Percentiles rank a stretch among this genome's conserved stretches.
phyloP scores from a whole-genome alignment of 2,797 vertebrate genomes.

The Poecilia wingei region DNA sequence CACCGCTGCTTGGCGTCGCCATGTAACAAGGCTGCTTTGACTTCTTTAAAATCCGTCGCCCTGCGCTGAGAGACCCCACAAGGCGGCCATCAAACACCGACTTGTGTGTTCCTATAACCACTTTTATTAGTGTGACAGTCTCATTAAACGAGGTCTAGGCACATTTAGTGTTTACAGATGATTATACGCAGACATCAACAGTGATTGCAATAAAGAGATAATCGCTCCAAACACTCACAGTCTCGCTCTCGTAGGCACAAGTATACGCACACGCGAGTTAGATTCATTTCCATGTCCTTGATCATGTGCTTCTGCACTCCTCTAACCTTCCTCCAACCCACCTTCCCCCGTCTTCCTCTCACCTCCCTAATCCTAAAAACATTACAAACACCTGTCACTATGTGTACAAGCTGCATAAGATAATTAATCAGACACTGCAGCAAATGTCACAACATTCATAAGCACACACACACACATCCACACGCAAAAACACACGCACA shows the following conservation, averaged over 20 bases:
- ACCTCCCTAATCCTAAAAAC: slow-evolving; percentile 51
- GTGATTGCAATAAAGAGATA: slow-evolving; percentile 69
- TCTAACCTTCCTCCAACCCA: slow-evolving; percentile 4
- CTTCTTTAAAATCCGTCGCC: slow-evolving; percentile 21
- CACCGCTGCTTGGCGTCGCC: background rate
- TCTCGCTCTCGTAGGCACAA: background rate
- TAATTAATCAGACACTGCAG: slow-evolving; percentile 66
- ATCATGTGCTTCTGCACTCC: slow-evolving; percentile 45
- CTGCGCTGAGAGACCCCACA: slow-evolving; percentile 8
- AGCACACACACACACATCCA: background rate
- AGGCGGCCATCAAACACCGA: slow-evolving; percentile 38
- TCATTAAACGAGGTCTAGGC: slow-evolving; percentile 60
- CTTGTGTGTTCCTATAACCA: slow-evolving; percentile 14
- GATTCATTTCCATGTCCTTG: slow-evolving; percentile 30
- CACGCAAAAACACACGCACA: background rate
- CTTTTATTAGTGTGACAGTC: slow-evolving; percentile 35
- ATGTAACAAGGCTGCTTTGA: slow-evolving; percentile 15
- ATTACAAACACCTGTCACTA: slow-evolving; percentile 66
- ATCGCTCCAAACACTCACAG: slow-evolving; percentile 58
- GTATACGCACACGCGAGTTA: slow-evolving; percentile 5
- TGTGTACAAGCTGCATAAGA: slow-evolving; percentile 39
- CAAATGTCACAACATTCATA: slow-evolving; percentile 58
- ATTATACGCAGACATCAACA: slow-evolving; percentile 64
- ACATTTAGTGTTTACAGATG: slow-evolving; percentile 62
- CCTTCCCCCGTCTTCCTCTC: slow-evolving; percentile 36